phyloP scores from a whole-genome alignment of 2,797 vertebrate genomes.

The Neomorphus geoffroyi region DNA sequence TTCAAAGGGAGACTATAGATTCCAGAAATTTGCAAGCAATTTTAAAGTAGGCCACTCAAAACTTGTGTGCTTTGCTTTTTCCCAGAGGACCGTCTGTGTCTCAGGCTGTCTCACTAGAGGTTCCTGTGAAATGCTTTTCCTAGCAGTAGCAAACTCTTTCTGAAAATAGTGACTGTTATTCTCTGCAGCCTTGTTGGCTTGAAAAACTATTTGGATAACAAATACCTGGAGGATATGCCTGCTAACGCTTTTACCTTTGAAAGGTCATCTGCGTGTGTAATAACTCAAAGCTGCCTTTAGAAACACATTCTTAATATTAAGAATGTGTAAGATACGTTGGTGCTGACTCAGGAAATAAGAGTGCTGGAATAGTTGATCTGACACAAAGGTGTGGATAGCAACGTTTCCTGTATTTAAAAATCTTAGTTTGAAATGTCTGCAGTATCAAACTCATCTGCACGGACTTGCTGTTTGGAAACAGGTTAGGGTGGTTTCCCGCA shows the following conservation, averaged over 20 bases:
- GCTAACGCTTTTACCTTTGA: background rate
- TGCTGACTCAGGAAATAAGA: background rate
- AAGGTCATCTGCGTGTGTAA: background rate
- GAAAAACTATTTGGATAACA: background rate
- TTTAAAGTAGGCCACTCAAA: constrained; percentile 13
- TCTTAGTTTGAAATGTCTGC: background rate
- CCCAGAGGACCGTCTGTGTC: background rate
- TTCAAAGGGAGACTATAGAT: background rate
- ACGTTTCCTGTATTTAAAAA: background rate
- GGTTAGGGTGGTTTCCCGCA: background rate
- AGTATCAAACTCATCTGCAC: background rate
- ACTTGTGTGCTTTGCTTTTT: constrained; percentile 5
- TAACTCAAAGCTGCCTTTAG: background rate
- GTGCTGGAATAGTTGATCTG: background rate
- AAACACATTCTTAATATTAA: background rate
- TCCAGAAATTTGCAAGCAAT: background rate
- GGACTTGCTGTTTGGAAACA: background rate
- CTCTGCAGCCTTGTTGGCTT: background rate
- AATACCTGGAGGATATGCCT: background rate
- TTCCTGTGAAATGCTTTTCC: constrained; percentile 4
- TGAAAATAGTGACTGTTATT: background rate
- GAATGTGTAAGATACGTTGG: background rate
- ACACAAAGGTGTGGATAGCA: background rate
- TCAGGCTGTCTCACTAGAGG: background rate
- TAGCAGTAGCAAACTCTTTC: background rate